A percentile compares a stretch with the other conserved stretches of the same genome.
phyloP scores from a whole-genome alignment of 1,140 invertebrate genomes.

The Plutomurus gul region DNA sequence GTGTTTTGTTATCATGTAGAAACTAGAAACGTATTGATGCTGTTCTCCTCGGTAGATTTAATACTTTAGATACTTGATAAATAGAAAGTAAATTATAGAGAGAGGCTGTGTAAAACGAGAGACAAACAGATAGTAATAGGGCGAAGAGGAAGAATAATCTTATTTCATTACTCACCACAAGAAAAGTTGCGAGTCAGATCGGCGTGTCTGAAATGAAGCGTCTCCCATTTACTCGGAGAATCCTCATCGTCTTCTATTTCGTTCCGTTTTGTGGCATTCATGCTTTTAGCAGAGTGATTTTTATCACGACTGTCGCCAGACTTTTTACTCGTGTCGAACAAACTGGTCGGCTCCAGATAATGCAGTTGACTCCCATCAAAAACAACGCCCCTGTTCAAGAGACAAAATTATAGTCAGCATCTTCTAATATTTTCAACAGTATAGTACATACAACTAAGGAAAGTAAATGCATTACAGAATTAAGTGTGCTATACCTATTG shows the following conservation, averaged over 20 bases:
- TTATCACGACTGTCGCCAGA: slow-evolving; percentile 23
- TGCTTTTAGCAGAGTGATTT: slow-evolving; percentile 13
- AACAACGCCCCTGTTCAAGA: slow-evolving; percentile 70
- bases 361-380: slow-evolving; percentile 76
- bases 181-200: slow-evolving; percentile 63
- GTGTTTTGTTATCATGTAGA: no score
- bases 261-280: slow-evolving; percentile 47
- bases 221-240: slow-evolving; percentile 31
- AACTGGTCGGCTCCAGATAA: slow-evolving; percentile 68
- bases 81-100: no score
- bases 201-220: slow-evolving; percentile 39
- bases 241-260: slow-evolving; percentile 51
- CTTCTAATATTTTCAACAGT: no score
- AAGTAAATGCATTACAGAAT: no score
- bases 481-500: no score
- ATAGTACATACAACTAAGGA: no score
- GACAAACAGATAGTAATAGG: no score
- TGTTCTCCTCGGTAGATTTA: no score
- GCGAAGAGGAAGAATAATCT: background rate
- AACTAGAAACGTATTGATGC: no score
- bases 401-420: background rate
- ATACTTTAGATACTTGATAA: no score
- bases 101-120: no score
- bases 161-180: slow-evolving; percentile 66
- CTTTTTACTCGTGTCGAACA: slow-evolving; percentile 54